Evolutionary conservation across 1,140 invertebrate species (phyloP), one percentile per base, ranked within the genome.

Genomic region (Mya arenaria): DNA sequence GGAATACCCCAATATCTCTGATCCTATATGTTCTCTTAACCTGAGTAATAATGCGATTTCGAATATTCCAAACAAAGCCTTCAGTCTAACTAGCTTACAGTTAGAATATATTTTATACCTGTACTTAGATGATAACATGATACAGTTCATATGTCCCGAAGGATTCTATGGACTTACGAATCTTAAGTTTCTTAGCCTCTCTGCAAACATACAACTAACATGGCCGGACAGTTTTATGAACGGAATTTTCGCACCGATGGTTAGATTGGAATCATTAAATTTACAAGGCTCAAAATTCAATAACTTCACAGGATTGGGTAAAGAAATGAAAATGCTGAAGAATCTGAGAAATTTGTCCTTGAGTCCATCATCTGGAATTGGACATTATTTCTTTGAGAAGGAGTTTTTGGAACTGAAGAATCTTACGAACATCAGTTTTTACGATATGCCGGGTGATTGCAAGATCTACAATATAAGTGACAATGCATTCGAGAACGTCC

Each of bases 181-280:
- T 15, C 34, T 78, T 28, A 1, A 65, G n/a, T 78, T 66, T 34
- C 44, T 78, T 23, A 78, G 68, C 34, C 28, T 78, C 15, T 48
- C 62, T 39, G 44, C n/a, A 10, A 78, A 78, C 36, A 1, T 4
- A 41, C 41, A n/a, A n/a, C n/a, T n/a, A n/a, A n/a, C n/a, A 36
- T n/a, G 15, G 23, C 28, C 41, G 19, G 63, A 56, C 34, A 68
- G 75, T 68, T 78, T 78, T 68, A 48, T 48, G 25, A 5, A 4
- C 1, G 75, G 65, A 4, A 52, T 78, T n/a, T 78, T 78, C 28
- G 25, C 19, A n/a, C 75, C 75, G 25, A 19, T 78, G 19, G 30
- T 37, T 23, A 68, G 23, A 19, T 78, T 13, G n/a, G 37, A 68
- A 15, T 52, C n/a, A 37, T 78, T 10, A 78, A 78, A 19, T 25